Base-by-base conservation (phyloP, 2,888 invertebrate genomes). In the Drosophila mimetica region DNA sequence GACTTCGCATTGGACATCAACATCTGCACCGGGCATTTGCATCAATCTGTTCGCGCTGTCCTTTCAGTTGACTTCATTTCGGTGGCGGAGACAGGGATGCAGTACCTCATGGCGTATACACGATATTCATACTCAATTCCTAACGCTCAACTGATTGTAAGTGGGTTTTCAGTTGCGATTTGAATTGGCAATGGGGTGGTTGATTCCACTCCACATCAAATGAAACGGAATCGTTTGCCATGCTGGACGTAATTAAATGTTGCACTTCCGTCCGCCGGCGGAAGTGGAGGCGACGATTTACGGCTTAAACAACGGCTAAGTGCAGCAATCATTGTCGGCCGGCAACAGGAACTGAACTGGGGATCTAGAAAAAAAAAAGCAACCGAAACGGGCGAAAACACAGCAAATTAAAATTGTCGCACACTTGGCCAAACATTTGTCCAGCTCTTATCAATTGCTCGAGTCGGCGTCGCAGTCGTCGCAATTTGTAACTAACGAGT, bases 341-440 rank as follows among this genome's bases (percentile, higher is more conserved):
- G 50, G 34, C 59, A 41, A 52, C 51, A 67, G 47, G 47, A 69
- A 59, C 69, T 41, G 34, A 52, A 39, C 50, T n/a, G n/a, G n/a
- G 44, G 30, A 39, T 34, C 13, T 20, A 46, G 20, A 30, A 67
- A 37, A 65, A 52, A 36, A 51, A 20, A 14, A 28, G 1, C 25
- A 37, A 30, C 37, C 42, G 8, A 44, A 50, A 47, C 47, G 54
- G 50, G 48, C 34, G 34, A 74, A 53, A 64, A 61, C 64, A 67
- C 54, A 59, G 58, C 65, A 75, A 79, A 75, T 75, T 71, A 71
- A 77, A 84, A 77, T 72, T 69, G 75, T 76, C 74, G 64, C 72
- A 70, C 71, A 77, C 79, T 81, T 81, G 69, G 71, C 54, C 77
- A 82, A 84, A 84, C 86, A 84, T 84, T 86, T 86, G 72, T 71